Conservation (phyloP, 2,797 vertebrate genomes). For the Lepus oiostolus region DNA sequence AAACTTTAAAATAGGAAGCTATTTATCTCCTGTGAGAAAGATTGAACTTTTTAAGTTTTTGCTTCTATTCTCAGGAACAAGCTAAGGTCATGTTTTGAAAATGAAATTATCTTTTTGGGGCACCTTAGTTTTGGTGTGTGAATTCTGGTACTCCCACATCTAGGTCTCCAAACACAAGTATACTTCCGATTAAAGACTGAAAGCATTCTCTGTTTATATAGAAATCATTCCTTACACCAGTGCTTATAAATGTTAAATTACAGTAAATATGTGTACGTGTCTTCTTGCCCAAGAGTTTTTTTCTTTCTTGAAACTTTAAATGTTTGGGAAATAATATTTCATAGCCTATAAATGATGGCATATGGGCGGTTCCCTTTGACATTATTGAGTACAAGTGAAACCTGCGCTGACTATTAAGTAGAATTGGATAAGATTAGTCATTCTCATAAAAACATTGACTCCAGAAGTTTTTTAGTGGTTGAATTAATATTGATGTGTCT, state of each 20-base stretch:
- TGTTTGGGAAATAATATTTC: constrained; percentile 16
- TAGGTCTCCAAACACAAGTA: neutral
- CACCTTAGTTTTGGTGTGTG: neutral
- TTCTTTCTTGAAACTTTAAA: neutral
- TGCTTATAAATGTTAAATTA: neutral
- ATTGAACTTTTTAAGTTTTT: neutral
- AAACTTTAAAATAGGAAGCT: neutral
- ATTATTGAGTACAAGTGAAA: neutral
- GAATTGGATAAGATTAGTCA: neutral
- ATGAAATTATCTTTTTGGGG: neutral
- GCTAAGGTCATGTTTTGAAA: neutral
- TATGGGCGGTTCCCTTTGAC: neutral
- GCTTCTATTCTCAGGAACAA: neutral
- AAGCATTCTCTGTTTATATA: neutral
- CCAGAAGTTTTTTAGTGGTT: neutral
- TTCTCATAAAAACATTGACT: constrained; percentile 34
- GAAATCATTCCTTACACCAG: neutral
- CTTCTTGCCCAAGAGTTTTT: neutral
- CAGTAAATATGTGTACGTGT: neutral
- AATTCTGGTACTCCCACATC: neutral
- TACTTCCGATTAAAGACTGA: neutral
- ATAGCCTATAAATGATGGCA: neutral
- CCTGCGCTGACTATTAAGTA: neutral
- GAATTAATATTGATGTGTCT: neutral
- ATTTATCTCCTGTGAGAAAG: neutral